Evolutionary conservation across 2,888 invertebrate species (phyloP).

Genomic region (Catonia carolina): DNA sequence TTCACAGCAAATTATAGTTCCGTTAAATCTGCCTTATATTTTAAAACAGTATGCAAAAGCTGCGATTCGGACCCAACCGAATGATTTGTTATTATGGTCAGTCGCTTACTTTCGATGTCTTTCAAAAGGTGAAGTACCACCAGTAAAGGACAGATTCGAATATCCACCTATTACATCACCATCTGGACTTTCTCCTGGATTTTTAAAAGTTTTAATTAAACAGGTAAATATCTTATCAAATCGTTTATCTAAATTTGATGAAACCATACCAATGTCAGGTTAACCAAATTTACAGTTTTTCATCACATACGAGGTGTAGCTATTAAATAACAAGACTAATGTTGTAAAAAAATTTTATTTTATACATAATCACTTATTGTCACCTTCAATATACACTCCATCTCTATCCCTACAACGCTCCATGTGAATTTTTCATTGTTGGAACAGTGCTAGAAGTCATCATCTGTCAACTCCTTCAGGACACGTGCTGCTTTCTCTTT

Average conservation of each 20-base stretch:
- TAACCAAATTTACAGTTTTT: slow-evolving; percentile 1
- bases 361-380: too few species aligned
- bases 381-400: too few species aligned
- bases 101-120: slow-evolving; percentile 73
- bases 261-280: too few species aligned
- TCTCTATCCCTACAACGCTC: too few species aligned
- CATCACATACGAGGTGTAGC: too few species aligned
- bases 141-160: slow-evolving; percentile 70
- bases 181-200: slow-evolving; percentile 71
- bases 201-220: slow-evolving; percentile 65
- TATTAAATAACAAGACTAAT: too few species aligned
- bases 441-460: too few species aligned
- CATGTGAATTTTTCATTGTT: too few species aligned
- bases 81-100: slow-evolving; percentile 78
- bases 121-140: slow-evolving; percentile 68
- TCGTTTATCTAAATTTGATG: not conserved
- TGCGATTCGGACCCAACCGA: slow-evolving; percentile 83
- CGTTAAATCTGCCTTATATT: slow-evolving; percentile 73
- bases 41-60: slow-evolving; percentile 85
- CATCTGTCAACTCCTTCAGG: too few species aligned
- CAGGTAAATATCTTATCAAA: slow-evolving; percentile 53
- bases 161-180: slow-evolving; percentile 62
- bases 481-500: too few species aligned
- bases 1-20: slow-evolving; percentile 75
- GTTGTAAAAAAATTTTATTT: too few species aligned